These are phyloP conservation scores for Alectura lathami DNA, from an alignment of 2,113 vertebrate genomes.

Conservation along the genomic window DNA sequence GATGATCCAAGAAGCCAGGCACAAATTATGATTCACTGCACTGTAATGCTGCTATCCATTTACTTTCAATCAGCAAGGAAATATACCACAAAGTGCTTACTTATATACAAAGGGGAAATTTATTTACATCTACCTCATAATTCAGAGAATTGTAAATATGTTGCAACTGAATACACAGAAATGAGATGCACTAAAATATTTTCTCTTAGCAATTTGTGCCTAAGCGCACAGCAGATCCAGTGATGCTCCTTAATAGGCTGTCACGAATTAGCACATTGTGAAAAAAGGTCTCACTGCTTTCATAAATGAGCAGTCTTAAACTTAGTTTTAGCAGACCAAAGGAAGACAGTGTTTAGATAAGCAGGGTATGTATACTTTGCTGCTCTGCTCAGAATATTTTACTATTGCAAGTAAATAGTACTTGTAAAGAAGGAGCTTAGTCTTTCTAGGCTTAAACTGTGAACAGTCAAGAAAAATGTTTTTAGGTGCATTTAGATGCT, in stretches of 20 bases:
- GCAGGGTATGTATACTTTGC: rapidly evolving
- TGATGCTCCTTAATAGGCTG: constrained; percentile 5
- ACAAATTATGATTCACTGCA: constrained; percentile 20
- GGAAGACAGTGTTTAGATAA: not conserved
- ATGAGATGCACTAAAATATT: not conserved
- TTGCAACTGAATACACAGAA: not conserved
- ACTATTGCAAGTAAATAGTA: not conserved
- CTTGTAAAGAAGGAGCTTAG: not conserved
- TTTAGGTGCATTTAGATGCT: not conserved
- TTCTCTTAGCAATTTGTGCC: constrained; percentile 17
- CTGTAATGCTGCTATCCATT: constrained; percentile 5
- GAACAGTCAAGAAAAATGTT: not conserved
- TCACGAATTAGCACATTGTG: not conserved
- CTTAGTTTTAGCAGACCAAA: not conserved
- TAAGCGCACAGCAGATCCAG: not conserved
- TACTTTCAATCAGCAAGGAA: constrained; percentile 26
- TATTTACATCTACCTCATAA: not conserved
- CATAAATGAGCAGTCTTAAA: not conserved
- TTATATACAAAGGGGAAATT: constrained; percentile 5
- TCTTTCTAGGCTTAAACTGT: not conserved
- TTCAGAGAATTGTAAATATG: not conserved
- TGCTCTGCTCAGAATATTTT: not conserved
- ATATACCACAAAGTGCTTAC: not conserved
- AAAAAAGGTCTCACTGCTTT: not conserved
- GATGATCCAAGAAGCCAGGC: constrained; percentile 6